Base-by-base conservation (phyloP, 2,888 invertebrate genomes). In the Agrochola litura region DNA sequence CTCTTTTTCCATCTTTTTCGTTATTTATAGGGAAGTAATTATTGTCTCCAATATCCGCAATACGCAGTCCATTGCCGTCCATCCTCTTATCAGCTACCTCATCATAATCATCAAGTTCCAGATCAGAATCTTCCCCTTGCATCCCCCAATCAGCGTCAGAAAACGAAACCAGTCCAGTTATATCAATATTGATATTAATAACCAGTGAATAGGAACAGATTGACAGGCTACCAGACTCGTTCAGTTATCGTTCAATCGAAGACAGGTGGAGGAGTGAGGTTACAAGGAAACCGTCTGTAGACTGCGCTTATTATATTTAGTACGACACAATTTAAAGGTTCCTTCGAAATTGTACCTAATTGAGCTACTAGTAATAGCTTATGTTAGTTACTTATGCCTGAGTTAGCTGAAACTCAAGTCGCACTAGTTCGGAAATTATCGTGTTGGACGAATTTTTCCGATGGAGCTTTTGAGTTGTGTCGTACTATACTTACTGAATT, bases 161-260 rank as follows among this genome's bases (percentile, higher is more conserved):
- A 81, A 81, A 81, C 61, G 43, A 49, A 67, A 83, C 84, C 84
- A 83, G 83, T 76, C 52, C 78, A 73, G 58, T 76, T 63, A 30
- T 75, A 81, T 84, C 71, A 77, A 84, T 78, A 86, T 86, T 84
- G 75, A 82, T 86, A 79, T 83, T 85, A 86, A 82, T 85, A 86
- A 82, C 77, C 30, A 60, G 74, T 73, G 79, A 74, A 66, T 72
- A 79, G 67, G 52, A 68, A 61, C 76, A 78, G 84, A 86, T 81
- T 84, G 88, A 84, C 84, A 78, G 76, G 68, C 58, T 43, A 61
- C 73, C 41, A 52, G 58, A 86, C 87, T 60, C 2, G 87, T 86
- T 79, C 69, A 37, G 75, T 68, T 84, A 87, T 87, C 87, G 66
- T 56, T 84, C 61, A 73, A 87, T 87, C 86, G 78, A 60, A 52